Conservation (phyloP, 2,113 vertebrate genomes). For the Perognathus longimembris region DNA sequence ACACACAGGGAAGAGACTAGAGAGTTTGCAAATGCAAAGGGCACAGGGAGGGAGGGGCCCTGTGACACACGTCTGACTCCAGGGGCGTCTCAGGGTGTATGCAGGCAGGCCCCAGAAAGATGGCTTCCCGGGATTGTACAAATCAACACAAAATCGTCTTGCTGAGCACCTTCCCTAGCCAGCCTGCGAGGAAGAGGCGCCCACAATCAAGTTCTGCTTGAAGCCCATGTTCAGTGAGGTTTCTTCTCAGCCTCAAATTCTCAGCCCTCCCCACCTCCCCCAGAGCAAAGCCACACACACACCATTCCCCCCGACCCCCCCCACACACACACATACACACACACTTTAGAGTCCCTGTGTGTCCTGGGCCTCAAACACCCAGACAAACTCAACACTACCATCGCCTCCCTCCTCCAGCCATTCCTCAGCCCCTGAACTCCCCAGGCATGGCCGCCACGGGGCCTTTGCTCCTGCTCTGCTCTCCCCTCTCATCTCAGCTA, state of each 20-base stretch:
- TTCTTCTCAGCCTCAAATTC: neutral
- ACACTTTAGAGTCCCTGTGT: too few relatives aligned
- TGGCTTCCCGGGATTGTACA: too few relatives aligned
- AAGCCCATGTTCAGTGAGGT: neutral
- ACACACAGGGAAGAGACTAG: too few relatives aligned
- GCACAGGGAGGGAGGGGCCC: too few relatives aligned
- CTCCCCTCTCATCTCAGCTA: neutral
- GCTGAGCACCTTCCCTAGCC: neutral
- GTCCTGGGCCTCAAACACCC: neutral
- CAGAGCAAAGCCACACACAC: neutral
- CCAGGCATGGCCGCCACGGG: neutral
- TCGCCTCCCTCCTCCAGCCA: neutral
- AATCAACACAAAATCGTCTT: too few relatives aligned
- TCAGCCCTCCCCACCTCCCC: neutral
- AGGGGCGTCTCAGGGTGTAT: too few relatives aligned
- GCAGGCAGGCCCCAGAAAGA: too few relatives aligned
- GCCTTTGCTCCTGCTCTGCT: neutral
- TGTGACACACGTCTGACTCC: too few relatives aligned
- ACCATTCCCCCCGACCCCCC: too few relatives aligned
- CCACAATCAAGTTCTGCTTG: neutral
- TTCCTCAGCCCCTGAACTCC: neutral
- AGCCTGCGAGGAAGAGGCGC: too few relatives aligned
- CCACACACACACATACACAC: too few relatives aligned
- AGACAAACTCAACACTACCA: neutral
- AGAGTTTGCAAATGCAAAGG: neutral